These are phyloP conservation scores for Poeciliopsis infans DNA, from an alignment of 2,797 vertebrate species.

Conservation along the genomic window DNA sequence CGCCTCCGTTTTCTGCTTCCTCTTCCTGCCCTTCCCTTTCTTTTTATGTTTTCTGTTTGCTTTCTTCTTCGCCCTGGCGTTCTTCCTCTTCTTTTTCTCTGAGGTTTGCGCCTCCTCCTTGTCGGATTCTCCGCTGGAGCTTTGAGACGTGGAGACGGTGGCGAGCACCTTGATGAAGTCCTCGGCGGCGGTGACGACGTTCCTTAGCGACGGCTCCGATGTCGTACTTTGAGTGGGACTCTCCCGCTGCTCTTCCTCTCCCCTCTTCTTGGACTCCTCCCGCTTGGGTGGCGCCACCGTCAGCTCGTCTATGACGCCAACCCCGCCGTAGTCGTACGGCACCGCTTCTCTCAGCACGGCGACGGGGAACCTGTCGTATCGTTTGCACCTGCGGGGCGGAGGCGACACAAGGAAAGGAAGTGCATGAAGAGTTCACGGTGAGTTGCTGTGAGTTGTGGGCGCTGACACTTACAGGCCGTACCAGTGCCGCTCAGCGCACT, in stretches of 20 bases:
- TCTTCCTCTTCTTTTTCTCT: slow-evolving; percentile 80
- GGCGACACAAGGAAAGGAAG: background rate
- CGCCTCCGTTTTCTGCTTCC: slow-evolving; percentile 65
- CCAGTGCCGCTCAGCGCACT: slow-evolving; percentile 89
- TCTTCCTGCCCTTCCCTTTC: slow-evolving; percentile 76
- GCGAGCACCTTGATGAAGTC: slow-evolving; percentile 84
- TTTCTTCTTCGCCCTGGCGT: slow-evolving; percentile 76
- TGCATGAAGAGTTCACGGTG: background rate
- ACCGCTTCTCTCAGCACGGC: slow-evolving; percentile 85
- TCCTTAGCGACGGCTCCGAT: slow-evolving; percentile 75
- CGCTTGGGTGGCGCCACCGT: slow-evolving; percentile 65
- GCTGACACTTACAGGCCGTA: slow-evolving; percentile 90
- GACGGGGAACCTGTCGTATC: slow-evolving; percentile 83
- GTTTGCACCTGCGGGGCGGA: slow-evolving; percentile 83
- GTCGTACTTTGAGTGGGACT: slow-evolving; percentile 49
- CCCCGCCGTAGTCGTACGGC: slow-evolving; percentile 86
- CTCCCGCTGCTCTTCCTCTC: slow-evolving; percentile 54
- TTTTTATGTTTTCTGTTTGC: slow-evolving; percentile 65
- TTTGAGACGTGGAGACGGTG: slow-evolving; percentile 84
- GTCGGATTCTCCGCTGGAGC: slow-evolving; percentile 68
- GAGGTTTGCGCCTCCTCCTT: slow-evolving; percentile 72
- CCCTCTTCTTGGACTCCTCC: slow-evolving; percentile 37
- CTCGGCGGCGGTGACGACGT: slow-evolving; percentile 76
- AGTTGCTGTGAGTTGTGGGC: background rate
- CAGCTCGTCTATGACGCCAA: slow-evolving; percentile 84